Base-by-base conservation (phyloP, 2,113 vertebrate genomes). In the Speoplatyrhinus poulsoni region DNA sequence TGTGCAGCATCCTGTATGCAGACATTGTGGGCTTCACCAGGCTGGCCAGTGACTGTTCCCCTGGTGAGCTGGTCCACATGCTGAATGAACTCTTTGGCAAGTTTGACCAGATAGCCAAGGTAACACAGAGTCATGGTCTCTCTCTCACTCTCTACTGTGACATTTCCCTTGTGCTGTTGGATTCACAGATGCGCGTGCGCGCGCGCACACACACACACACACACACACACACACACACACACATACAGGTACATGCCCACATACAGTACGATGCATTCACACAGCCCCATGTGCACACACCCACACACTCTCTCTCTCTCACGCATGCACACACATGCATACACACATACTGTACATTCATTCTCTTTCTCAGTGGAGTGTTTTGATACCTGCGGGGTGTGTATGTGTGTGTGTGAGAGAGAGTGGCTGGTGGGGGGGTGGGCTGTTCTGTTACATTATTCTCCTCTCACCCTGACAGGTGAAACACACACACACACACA, bases 61-160 rank as follows among this genome's bases (percentile, higher is more conserved):
- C 98, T 0, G 98, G 96, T 41, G 98, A 99, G 78, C 67, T 99
- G 1, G 98, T 99, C 46, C 96, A 99, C 73, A 99, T 97, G 95
- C 90, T 99, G 10, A 99, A 99, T 0, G 96, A 99, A 66, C 95
- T 99, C 46, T 99, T 99, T 1, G 97, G 97, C 76, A 99, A 99
- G 81, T 99, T 99, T 56, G 97, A 99, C 81, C 97, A 99, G 84
- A 99, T 99, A 60, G 97, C 97, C 67, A 99, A 99, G 95, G 97
- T 99, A 89, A 75, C 2, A 6, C 9, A 64, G 11, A 16, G n/a
- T 1, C 5, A 4, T 11, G 49, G 13, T 52, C 49, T 19, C 36
- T 41, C 36, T 41, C 36, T 41, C 36, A 7, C 36, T 41, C 36
- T 41, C 36, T 41, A 26, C 36, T 41, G 36, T 41, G 36, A 5